These are phyloP conservation scores for Aradus depressus DNA, from an alignment of 2,888 invertebrate genomes.

Conservation along the genomic window DNA sequence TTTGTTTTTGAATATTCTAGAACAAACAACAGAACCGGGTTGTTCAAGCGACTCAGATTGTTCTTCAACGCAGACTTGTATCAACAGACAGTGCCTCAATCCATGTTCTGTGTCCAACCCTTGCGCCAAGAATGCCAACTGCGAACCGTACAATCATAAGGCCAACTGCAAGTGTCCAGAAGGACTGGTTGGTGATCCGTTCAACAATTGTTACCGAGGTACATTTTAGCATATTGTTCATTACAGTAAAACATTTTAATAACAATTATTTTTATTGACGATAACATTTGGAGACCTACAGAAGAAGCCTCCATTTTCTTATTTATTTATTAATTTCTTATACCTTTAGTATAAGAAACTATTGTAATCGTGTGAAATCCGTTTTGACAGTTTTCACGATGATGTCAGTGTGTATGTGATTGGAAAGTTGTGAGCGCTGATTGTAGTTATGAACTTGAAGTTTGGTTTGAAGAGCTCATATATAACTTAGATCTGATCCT, in stretches of 20 bases:
- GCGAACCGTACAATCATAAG: constrained; percentile 61
- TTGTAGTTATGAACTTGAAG: too few species aligned
- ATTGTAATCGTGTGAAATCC: too few species aligned
- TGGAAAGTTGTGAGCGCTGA: too few species aligned
- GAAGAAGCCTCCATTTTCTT: too few species aligned
- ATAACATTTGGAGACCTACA: neutral
- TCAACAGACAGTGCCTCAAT: constrained; percentile 61
- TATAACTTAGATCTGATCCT: too few species aligned
- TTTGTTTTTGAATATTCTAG: too few species aligned
- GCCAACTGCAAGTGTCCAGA: constrained; percentile 65
- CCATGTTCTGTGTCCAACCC: constrained; percentile 58
- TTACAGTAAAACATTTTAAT: neutral
- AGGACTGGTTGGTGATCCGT: constrained; percentile 68
- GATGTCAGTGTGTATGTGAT: too few species aligned
- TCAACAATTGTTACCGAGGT: constrained; percentile 56
- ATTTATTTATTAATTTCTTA: too few species aligned
- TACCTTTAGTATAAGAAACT: too few species aligned
- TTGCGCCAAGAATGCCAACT: constrained; percentile 68
- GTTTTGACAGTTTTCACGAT: too few species aligned
- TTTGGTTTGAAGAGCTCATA: too few species aligned
- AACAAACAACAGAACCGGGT: constrained; percentile 38
- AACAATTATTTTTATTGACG: neutral
- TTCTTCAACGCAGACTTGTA: constrained; percentile 55
- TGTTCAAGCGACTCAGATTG: constrained; percentile 65
- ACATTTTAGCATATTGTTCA: constrained; percentile 14